Percentiles rank a stretch among this genome's conserved stretches.
Evolutionary conservation across 2,113 vertebrate genomes (phyloP).

Genomic region (Antechinus stuartii): DNA sequence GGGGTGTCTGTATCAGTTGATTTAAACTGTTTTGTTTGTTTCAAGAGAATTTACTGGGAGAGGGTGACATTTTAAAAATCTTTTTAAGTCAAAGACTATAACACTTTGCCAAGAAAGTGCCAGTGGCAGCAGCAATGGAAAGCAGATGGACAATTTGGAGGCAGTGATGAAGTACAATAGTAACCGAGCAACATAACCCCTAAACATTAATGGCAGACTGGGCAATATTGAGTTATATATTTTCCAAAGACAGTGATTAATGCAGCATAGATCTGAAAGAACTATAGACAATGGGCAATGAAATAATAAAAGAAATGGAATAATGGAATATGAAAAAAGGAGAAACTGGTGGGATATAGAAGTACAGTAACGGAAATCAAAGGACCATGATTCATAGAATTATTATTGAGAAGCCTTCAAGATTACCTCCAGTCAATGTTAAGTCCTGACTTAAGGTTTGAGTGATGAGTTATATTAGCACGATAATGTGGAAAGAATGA

Average conservation of each 20-base stretch:
- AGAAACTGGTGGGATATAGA: not conserved
- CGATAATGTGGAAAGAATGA: not conserved
- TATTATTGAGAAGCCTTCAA: too few species aligned
- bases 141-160: not conserved
- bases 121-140: not conserved
- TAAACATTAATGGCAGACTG: not conserved
- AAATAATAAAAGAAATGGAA: not conserved
- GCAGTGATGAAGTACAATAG: not conserved
- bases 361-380: not conserved
- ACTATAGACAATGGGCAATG: not conserved
- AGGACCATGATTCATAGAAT: not conserved
- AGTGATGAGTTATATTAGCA: not conserved
- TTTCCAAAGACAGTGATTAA: not conserved
- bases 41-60: not conserved
- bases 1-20: not conserved
- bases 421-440: not conserved
- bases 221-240: not conserved
- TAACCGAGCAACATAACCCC: not conserved
- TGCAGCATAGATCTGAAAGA: not conserved
- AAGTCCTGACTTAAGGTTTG: not conserved
- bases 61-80: not conserved
- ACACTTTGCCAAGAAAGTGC: not conserved
- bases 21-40: not conserved
- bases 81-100: not conserved
- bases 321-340: not conserved